These are phyloP conservation scores for Acronicta psi DNA, from an alignment of 2,888 invertebrate genomes.

Conservation along the genomic window DNA sequence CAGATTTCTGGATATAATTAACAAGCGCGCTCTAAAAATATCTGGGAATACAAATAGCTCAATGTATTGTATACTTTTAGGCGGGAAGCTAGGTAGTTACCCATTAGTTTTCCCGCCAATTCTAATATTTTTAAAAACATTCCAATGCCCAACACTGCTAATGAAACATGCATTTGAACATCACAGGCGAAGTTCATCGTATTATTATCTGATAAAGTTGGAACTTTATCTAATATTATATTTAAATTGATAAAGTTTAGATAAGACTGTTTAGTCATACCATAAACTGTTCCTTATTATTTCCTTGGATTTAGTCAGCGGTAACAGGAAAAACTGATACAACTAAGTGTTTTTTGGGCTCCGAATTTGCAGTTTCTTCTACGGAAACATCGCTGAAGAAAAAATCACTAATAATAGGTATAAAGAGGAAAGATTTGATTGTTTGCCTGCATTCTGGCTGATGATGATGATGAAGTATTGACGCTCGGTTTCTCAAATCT, in stretches of 20 bases:
- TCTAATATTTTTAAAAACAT: neutral
- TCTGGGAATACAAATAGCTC: conserved; percentile 49
- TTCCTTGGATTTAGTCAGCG: too few relatives aligned
- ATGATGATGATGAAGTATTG: too few relatives aligned
- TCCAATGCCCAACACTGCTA: neutral
- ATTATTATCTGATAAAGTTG: conserved; percentile 43
- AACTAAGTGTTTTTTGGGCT: too few relatives aligned
- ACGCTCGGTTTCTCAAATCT: too few relatives aligned
- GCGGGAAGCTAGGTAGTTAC: conserved; percentile 21
- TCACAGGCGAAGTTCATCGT: conserved; percentile 27
- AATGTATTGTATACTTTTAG: conserved; percentile 40
- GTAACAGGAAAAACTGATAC: too few relatives aligned
- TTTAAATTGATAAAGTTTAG: conserved; percentile 34
- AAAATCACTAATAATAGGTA: too few relatives aligned
- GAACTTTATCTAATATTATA: conserved; percentile 17
- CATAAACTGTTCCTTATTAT: too few relatives aligned
- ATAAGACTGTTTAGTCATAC: conserved; percentile 31
- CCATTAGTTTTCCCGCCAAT: conserved; percentile 51
- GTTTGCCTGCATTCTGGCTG: too few relatives aligned
- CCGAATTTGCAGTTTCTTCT: too few relatives aligned
- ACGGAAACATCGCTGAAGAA: too few relatives aligned
- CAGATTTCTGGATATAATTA: conserved; percentile 77
- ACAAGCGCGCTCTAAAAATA: conserved; percentile 70
- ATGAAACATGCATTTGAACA: neutral
- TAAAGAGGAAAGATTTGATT: too few relatives aligned